Evolutionary conservation across 2,888 invertebrate genomes (phyloP).

Genomic region (Nesidiocoris tenuis): DNA sequence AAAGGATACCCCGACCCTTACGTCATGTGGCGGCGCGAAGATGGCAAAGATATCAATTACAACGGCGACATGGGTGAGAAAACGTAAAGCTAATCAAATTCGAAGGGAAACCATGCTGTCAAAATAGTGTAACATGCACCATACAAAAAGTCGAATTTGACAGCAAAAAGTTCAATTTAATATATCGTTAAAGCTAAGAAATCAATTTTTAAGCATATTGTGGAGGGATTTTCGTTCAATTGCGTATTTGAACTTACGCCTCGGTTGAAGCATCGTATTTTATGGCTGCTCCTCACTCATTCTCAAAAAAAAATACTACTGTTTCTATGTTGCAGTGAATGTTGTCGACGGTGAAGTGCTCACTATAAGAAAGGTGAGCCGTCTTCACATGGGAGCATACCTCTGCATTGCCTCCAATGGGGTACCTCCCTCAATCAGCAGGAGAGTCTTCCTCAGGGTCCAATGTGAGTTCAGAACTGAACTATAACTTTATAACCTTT

Average conservation of each 20-base stretch:
- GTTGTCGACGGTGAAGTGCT: slow-evolving; percentile 84
- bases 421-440: slow-evolving; percentile 86
- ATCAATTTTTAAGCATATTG: too few species aligned
- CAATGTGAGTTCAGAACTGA: slow-evolving; percentile 70
- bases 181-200: background rate
- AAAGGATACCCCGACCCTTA: slow-evolving; percentile 87
- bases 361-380: slow-evolving; percentile 82
- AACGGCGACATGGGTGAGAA: slow-evolving; percentile 77
- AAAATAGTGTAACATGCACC: background rate
- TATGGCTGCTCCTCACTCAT: too few species aligned
- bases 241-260: too few species aligned
- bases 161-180: too few species aligned
- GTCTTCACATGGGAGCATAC: slow-evolving; percentile 90
- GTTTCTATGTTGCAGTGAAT: slow-evolving; percentile 79
- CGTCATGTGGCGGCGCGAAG: slow-evolving; percentile 89
- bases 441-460: slow-evolving; percentile 76
- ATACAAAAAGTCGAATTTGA: too few species aligned
- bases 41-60: slow-evolving; percentile 83
- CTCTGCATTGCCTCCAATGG: slow-evolving; percentile 91
- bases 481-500: background rate
- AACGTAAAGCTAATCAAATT: background rate
- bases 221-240: too few species aligned
- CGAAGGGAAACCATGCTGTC: background rate
- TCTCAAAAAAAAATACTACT: too few species aligned
- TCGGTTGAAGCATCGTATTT: too few species aligned